Evolutionary conservation across 1,140 invertebrate species (phyloP), one percentile per base, ranked within the genome.

Genomic region (Helicorthomorpha holstii): DNA sequence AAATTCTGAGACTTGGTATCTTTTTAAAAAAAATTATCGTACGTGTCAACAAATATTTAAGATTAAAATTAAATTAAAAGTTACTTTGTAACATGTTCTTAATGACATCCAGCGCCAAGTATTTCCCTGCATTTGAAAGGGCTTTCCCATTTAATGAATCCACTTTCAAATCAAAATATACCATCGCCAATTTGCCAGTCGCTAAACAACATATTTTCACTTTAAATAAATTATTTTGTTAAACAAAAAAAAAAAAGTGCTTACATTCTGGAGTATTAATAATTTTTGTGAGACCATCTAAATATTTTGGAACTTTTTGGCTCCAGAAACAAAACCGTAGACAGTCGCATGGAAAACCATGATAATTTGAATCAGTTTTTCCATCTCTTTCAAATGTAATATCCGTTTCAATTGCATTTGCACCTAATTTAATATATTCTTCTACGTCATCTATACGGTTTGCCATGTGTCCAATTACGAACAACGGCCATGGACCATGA

Each of bases 371-470:
- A 38, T 49, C 51, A 0, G 56, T 27, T 1, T 49, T 46, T 3
- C 57, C 57, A 27, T 56, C 52, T 1, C 44, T 24, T n/a, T 27
- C 25, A 44, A 58, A 58, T 21, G 42, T 19, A 10, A 58, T 46
- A 22, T 58, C 57, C 12, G 50, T 22, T 41, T 58, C 55, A 2
- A 58, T 38, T n/a, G 23, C 57, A 27, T 58, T 58, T 2, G 57
- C 49, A 19, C 57, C 57, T 21, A 46, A 22, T 3, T 51, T 44
- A 3, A 58, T 21, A 43, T 27, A 58, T 41, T 26, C n/a, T 14
- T 42, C 27, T 3, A 57, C 50, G n/a, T 56, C 52, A 22, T 27
- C 7, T 4, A 58, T 51, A 24, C 27, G 51, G 29, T 58, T 58
- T 1, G 51, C 55, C 55, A 57, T 54, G 48, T 58, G 55, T 12